Conservation (phyloP, 2,888 invertebrate genomes). For the Scaptomyza parva region DNA sequence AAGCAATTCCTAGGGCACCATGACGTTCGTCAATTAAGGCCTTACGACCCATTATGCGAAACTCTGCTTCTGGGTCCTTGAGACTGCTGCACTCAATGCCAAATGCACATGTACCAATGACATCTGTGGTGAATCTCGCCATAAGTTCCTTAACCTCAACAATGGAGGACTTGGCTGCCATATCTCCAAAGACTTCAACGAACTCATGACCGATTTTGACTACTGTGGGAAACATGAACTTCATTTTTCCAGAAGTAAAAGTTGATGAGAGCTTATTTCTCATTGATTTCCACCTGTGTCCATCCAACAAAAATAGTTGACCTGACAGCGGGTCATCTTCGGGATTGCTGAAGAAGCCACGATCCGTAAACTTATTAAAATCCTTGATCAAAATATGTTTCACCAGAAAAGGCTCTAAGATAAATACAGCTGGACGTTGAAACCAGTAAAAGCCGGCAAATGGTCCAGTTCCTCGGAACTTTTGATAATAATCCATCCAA, state of each 20-base stretch:
- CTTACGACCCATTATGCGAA: slow-evolving; percentile 73
- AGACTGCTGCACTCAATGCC: slow-evolving; percentile 85
- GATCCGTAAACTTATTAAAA: slow-evolving; percentile 83
- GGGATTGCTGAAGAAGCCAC: slow-evolving; percentile 80
- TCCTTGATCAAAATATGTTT: slow-evolving; percentile 80
- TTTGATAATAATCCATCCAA: slow-evolving; percentile 49
- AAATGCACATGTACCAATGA: slow-evolving; percentile 85
- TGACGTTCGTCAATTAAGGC: slow-evolving; percentile 57
- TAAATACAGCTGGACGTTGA: slow-evolving; percentile 61
- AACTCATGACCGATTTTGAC: slow-evolving; percentile 64
- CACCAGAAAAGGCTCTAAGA: slow-evolving; percentile 59
- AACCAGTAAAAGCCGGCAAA: slow-evolving; percentile 81
- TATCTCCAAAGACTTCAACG: slow-evolving; percentile 54
- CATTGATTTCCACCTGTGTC: slow-evolving; percentile 84
- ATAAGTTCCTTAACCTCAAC: slow-evolving; percentile 80
- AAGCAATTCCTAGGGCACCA: slow-evolving; percentile 16
- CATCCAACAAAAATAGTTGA: slow-evolving; percentile 82
- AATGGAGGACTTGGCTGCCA: slow-evolving; percentile 24
- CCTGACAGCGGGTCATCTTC: slow-evolving; percentile 83
- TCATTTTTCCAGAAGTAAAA: slow-evolving; percentile 86
- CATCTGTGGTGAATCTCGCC: slow-evolving; percentile 85
- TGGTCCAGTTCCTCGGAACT: slow-evolving; percentile 58
- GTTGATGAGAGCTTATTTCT: slow-evolving; percentile 85
- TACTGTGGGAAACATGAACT: slow-evolving; percentile 84
- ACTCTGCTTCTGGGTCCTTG: slow-evolving; percentile 82